A percentile compares a stretch with the other conserved stretches of the same genome.
Evolutionary conservation across 2,797 vertebrate species (phyloP).

Genomic region (Peromyscus eremicus): DNA sequence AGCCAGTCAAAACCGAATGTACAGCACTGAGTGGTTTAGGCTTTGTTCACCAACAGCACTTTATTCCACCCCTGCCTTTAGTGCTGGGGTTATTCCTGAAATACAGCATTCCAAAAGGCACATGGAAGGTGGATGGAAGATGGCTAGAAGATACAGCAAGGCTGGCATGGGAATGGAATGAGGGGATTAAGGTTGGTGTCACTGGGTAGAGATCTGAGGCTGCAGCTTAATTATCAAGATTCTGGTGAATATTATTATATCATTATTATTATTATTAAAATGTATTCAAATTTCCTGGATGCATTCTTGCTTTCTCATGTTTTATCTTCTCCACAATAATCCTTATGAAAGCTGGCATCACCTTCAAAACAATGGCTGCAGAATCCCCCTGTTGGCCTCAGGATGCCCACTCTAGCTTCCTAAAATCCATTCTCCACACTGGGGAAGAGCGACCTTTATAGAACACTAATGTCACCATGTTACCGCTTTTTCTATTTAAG

Average conservation of each 20-base stretch:
- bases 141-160: background rate
- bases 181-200: background rate
- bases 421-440: constrained; percentile 67
- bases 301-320: background rate
- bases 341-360: background rate
- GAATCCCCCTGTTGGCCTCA: background rate
- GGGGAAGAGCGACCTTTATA: constrained; percentile 57
- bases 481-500: constrained; percentile 71
- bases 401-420: background rate
- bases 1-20: background rate
- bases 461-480: constrained; percentile 75
- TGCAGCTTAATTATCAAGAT: background rate
- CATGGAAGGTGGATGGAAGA: background rate
- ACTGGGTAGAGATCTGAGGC: background rate
- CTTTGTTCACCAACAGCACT: background rate
- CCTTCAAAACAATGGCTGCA: background rate
- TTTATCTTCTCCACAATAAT: background rate
- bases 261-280: constrained; percentile 19
- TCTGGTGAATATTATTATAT: background rate
- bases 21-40: background rate
- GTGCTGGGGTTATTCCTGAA: background rate
- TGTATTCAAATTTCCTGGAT: background rate
- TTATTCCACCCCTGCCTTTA: background rate
- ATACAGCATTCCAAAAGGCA: background rate
- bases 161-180: background rate